phyloP scores from a whole-genome alignment of 2,888 invertebrate species.

The Petrolisthes manimaculis region DNA sequence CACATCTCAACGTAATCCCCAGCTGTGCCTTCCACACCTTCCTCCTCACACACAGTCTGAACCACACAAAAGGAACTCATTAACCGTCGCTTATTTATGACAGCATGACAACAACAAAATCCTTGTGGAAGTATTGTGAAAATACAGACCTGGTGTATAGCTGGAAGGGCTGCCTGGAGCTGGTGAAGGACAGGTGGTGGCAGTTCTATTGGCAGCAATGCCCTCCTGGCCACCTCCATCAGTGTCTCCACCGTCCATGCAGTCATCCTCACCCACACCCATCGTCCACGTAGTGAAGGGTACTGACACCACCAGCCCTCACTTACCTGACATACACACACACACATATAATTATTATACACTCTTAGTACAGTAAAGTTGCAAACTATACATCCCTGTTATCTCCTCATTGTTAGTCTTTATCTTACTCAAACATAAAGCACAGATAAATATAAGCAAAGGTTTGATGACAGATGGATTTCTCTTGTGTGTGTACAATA shows the following conservation, averaged over 20 bases:
- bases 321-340: slow-evolving; percentile 8
- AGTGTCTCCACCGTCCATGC: slow-evolving; percentile 40
- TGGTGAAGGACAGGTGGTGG: slow-evolving; percentile 47
- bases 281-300: slow-evolving; percentile 39
- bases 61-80: too few species aligned
- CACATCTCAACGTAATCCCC: slow-evolving; percentile 51
- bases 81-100: too few species aligned
- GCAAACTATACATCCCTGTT: too few species aligned
- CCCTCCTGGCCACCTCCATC: slow-evolving; percentile 43
- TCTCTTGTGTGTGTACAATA: not conserved
- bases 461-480: not conserved
- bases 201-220: slow-evolving; percentile 29
- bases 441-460: not conserved
- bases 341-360: not conserved
- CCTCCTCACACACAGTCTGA: slow-evolving; percentile 29
- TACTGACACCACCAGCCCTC: slow-evolving; percentile 46
- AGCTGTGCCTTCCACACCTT: slow-evolving; percentile 27
- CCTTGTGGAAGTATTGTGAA: too few species aligned
- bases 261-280: slow-evolving; percentile 48
- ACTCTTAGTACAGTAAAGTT: not conserved
- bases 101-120: too few species aligned
- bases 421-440: too few species aligned
- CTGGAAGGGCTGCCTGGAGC: slow-evolving; percentile 38
- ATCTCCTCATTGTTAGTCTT: not conserved
- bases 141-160: slow-evolving; percentile 41